A percentile compares a stretch with the other conserved stretches of the same genome.
Evolutionary conservation across 2,113 vertebrate genomes (phyloP).

Genomic region (Bubo bubo): DNA sequence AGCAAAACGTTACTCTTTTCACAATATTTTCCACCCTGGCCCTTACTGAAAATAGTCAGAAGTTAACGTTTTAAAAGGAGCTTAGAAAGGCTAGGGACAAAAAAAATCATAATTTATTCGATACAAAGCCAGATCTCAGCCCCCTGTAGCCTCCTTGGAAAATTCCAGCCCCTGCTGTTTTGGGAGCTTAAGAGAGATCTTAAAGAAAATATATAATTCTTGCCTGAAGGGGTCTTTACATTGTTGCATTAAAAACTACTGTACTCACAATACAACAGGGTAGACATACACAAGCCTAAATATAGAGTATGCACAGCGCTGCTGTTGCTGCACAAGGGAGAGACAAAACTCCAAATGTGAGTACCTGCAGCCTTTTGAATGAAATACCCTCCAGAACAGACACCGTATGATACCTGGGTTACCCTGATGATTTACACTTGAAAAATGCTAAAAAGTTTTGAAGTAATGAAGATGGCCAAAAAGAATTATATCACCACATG

Average conservation of each 20-base stretch:
- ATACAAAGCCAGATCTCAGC: not conserved
- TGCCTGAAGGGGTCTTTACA: not conserved
- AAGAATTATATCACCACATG: not conserved
- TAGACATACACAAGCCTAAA: not conserved
- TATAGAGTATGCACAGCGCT: rapidly evolving
- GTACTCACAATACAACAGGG: not conserved
- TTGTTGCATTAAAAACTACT: not conserved
- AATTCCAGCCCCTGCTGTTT: not conserved
- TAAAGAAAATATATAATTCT: not conserved
- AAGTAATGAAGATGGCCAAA: not conserved
- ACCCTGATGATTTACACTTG: not conserved
- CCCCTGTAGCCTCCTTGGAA: not conserved
- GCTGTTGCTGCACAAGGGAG: not conserved
- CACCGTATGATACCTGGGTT: not conserved
- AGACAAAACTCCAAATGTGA: not conserved
- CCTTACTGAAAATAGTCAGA: not conserved
- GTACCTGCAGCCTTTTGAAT: not conserved
- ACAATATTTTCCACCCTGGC: not conserved
- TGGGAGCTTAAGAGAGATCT: not conserved
- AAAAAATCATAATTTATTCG: not conserved
- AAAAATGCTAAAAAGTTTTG: not conserved
- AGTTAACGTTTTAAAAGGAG: not conserved
- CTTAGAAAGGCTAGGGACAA: not conserved
- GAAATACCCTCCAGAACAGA: not conserved
- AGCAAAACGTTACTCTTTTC: not conserved